A percentile compares a stretch with the other conserved stretches of the same genome.
These are phyloP conservation scores for Ranitomeya variabilis DNA, from an alignment of 2,113 vertebrate genomes.

Conservation along the genomic window DNA sequence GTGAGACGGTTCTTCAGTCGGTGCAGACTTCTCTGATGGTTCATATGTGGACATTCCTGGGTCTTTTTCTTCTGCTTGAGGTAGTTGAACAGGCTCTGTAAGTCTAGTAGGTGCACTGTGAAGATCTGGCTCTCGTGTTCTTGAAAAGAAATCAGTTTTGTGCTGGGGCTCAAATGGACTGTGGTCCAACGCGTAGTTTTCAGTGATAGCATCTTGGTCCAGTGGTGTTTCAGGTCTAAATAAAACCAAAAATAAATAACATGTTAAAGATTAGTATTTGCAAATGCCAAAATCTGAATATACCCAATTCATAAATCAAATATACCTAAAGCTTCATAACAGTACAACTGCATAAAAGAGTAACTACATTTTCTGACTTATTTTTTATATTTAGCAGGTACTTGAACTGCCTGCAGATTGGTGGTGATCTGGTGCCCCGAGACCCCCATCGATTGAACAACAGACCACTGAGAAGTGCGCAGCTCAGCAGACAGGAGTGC, in stretches of 20 bases:
- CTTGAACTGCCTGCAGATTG: too few relatives aligned
- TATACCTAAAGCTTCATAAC: background rate
- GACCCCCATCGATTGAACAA: too few relatives aligned
- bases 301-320: too few relatives aligned
- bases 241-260: slow-evolving; percentile 20
- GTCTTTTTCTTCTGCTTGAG: slow-evolving; percentile 71
- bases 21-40: slow-evolving; percentile 65
- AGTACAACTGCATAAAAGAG: background rate
- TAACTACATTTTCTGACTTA: background rate
- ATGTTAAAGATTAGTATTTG: background rate
- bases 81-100: slow-evolving; percentile 77
- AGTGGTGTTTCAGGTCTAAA: slow-evolving; percentile 69
- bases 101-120: slow-evolving; percentile 77
- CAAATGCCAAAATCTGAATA: background rate
- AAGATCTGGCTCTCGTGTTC: slow-evolving; percentile 75
- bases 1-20: slow-evolving; percentile 77
- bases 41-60: slow-evolving; percentile 75
- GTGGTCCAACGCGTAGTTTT: slow-evolving; percentile 76
- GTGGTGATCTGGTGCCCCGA: too few relatives aligned
- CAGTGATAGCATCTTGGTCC: slow-evolving; percentile 72
- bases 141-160: slow-evolving; percentile 85
- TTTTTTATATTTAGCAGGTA: too few relatives aligned
- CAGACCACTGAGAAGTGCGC: too few relatives aligned
- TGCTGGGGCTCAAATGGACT: slow-evolving; percentile 78
- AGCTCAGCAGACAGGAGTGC: too few relatives aligned